Evolutionary conservation across 2,113 vertebrate genomes (phyloP), one percentile per base, ranked within the genome.

Genomic region (Formicarius rufipectus): DNA sequence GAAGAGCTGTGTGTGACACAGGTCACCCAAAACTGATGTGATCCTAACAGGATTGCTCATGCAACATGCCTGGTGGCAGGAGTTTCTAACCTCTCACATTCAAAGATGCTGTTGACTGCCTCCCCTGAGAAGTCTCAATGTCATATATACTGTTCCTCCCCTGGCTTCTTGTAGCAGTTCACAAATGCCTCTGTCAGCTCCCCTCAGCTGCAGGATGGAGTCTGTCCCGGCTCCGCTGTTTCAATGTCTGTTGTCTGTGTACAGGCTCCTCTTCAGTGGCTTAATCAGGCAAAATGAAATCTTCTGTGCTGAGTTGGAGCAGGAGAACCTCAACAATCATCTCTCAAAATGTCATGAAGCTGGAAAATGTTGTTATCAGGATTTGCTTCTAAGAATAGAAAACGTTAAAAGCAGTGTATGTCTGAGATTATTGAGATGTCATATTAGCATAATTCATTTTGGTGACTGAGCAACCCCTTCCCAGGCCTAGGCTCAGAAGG

Each of bases 121-220:
- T 78, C 9, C 11, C 7, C 22, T 44, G 28, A 53, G 56, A 13
- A 3, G 1, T 37, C 31, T 47, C 1, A 0, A 10, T 73, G 23
- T 64, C 5, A 6, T 76, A 37, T 68, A 8, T 4, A 0, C 30
- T 69, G 2, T 85, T 74, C 24, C 22, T 50, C 7, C n/a, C 8
- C 21, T 47, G 50, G 18, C 13, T 55, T 3, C 24, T 72, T 74
- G 15, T 27, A 24, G 18, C 23, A 44, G 7, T 66, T 77, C 27
- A 24, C 33, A 69, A 47, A 10, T 1, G 2, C 20, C 19, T 86
- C 68, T 13, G 1, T 30, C 53, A 59, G 10, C 40, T 55, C 33
- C 53, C 39, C 3, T 4, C 19, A 45, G 63, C 9, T 40, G 19
- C 59, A 69, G 73, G 35, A 53, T 1, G 0, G 2, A 40, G 23